These are phyloP conservation scores for Andrena bicolor DNA, from an alignment of 2,888 invertebrate species.

Conservation along the genomic window DNA sequence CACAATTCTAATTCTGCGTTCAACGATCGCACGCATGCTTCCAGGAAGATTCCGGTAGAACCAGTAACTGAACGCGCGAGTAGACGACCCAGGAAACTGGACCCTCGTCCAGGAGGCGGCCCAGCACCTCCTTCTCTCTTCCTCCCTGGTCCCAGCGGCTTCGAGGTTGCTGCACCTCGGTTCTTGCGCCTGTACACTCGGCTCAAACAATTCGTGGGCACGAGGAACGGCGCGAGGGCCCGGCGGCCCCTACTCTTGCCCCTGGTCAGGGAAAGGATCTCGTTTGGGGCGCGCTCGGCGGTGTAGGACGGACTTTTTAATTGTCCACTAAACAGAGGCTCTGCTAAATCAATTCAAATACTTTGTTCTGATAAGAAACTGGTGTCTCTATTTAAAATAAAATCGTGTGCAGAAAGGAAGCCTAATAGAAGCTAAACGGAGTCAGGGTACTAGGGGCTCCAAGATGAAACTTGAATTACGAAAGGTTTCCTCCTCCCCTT, in stretches of 20 bases:
- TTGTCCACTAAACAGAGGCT: too few relatives aligned
- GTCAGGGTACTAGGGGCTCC: background rate
- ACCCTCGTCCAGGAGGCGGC: constrained; percentile 69
- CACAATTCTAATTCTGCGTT: constrained; percentile 67
- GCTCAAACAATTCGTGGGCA: constrained; percentile 55
- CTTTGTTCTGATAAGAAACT: too few relatives aligned
- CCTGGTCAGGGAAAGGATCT: constrained; percentile 50
- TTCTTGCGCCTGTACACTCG: constrained; percentile 71
- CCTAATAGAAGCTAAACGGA: background rate
- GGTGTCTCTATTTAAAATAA: background rate
- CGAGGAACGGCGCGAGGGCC: constrained; percentile 42
- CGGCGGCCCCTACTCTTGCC: constrained; percentile 12
- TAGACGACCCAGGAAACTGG: constrained; percentile 74
- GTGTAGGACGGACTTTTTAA: too few relatives aligned
- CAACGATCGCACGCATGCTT: constrained; percentile 69
- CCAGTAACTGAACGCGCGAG: constrained; percentile 72
- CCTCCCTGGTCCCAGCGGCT: constrained; percentile 59
- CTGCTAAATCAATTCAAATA: too few relatives aligned
- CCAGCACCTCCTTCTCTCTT: constrained; percentile 59
- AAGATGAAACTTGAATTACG: background rate
- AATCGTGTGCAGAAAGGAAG: background rate
- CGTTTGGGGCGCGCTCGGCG: constrained; percentile 19
- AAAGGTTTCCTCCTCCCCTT: too few relatives aligned
- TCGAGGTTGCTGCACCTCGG: constrained; percentile 78
- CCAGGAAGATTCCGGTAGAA: constrained; percentile 76